A percentile compares a stretch with the other conserved stretches of the same genome.
These are phyloP conservation scores for Lytechinus pictus DNA, from an alignment of 35 echinoderm and acorn worm species.

Conservation along the genomic window DNA sequence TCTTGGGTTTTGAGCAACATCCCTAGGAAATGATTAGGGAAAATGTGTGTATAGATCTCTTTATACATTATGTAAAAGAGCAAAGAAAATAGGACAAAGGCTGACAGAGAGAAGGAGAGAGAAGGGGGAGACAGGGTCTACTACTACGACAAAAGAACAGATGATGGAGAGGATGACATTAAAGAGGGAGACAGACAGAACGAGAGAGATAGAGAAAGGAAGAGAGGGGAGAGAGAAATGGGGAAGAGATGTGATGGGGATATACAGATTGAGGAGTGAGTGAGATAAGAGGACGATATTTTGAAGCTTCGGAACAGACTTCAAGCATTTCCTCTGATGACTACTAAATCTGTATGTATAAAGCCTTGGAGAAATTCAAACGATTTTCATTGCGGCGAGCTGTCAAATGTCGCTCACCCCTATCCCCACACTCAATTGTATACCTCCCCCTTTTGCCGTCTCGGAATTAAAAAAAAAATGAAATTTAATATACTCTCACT, in stretches of 20 bases:
- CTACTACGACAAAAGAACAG: not conserved
- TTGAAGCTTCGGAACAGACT: not conserved
- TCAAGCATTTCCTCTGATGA: not conserved
- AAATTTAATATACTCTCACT: not conserved
- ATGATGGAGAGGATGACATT: not conserved
- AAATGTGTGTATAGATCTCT: slow-evolving; percentile 5
- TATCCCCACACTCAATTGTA: not conserved
- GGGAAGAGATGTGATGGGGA: not conserved
- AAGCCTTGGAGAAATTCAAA: not conserved
- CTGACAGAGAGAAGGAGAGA: not conserved
- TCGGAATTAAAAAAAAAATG: too few species aligned
- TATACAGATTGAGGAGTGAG: not conserved
- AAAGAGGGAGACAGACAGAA: not conserved
- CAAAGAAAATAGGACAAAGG: not conserved
- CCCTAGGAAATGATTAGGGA: not conserved
- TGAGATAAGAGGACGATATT: not conserved
- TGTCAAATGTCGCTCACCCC: not conserved
- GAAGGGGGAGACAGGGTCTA: not conserved
- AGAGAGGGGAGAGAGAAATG: not conserved
- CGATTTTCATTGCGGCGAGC: not conserved
- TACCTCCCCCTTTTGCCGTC: not conserved
- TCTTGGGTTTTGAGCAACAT: not conserved
- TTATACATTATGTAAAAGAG: slow-evolving; percentile 13
- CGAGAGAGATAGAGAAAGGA: not conserved
- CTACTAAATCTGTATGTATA: not conserved